Conservation (phyloP, 2,113 vertebrate genomes). For the Daphoenositta chrysoptera region DNA sequence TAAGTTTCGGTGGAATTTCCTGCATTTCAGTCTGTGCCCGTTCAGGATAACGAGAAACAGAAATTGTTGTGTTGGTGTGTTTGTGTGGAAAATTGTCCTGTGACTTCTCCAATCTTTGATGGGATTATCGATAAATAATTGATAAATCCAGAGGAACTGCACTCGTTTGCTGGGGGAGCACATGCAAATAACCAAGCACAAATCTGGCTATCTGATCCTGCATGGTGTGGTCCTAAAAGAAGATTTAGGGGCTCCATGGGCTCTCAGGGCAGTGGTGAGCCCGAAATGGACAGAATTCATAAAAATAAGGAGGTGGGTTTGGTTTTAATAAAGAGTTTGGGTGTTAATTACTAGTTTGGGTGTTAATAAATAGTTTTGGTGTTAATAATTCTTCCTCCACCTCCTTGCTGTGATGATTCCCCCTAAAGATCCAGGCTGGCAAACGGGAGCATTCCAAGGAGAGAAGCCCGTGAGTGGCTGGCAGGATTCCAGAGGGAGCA, state of each 20-base stretch:
- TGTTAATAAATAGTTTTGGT: not conserved
- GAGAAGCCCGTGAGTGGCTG: not conserved
- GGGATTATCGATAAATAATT: not conserved
- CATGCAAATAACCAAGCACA: not conserved
- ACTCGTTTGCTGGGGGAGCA: not conserved
- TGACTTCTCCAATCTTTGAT: not conserved
- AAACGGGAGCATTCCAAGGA: not conserved
- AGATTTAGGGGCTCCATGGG: not conserved
- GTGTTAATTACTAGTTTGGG: no score
- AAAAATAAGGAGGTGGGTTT: not conserved
- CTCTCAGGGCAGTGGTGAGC: not conserved
- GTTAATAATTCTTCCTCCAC: not conserved
- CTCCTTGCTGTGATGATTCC: not conserved
- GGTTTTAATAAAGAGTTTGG: not conserved
- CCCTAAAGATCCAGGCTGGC: not conserved
- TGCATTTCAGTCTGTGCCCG: not conserved
- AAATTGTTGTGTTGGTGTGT: not conserved
- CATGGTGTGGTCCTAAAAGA: not conserved
- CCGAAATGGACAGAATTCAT: not conserved
- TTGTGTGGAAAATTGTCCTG: not conserved
- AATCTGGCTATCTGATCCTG: accelerated
- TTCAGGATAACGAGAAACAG: not conserved
- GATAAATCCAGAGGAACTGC: not conserved
- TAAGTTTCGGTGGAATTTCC: not conserved
- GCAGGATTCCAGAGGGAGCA: not conserved